Percentiles rank a stretch among this genome's conserved stretches.
These are phyloP conservation scores for Spialia ferax DNA, from an alignment of 2,888 invertebrate species.

Conservation along the genomic window DNA sequence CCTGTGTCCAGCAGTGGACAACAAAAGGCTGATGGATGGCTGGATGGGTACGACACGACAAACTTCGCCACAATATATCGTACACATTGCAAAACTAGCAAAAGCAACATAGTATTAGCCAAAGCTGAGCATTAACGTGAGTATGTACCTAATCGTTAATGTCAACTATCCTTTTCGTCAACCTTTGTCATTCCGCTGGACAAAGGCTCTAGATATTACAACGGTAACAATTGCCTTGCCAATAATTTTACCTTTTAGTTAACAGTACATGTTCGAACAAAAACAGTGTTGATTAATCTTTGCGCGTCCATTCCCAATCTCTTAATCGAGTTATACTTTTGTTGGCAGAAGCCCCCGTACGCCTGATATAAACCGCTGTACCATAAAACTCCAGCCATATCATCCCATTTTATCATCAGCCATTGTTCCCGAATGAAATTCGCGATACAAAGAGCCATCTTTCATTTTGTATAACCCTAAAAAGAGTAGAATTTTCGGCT, in stretches of 20 bases:
- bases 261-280: background rate
- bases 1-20: too few relatives aligned
- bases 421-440: conserved; percentile 30
- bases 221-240: background rate
- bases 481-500: background rate
- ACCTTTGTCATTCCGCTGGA: background rate
- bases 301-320: conserved; percentile 47
- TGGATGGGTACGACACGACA: too few relatives aligned
- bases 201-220: background rate
- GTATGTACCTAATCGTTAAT: too few relatives aligned
- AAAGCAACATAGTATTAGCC: too few relatives aligned
- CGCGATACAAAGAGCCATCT: conserved; percentile 46
- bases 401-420: conserved; percentile 31
- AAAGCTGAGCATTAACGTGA: too few relatives aligned
- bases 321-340: conserved; percentile 49
- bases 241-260: background rate
- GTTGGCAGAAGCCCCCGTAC: conserved; percentile 14
- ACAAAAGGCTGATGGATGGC: too few relatives aligned
- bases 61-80: too few relatives aligned
- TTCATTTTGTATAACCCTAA: conserved; percentile 31
- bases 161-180: too few relatives aligned
- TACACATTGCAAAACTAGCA: too few relatives aligned
- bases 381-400: conserved; percentile 31
- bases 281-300: conserved; percentile 30
- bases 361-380: conserved; percentile 15